Evolutionary conservation across 2,113 vertebrate genomes (phyloP).

Genomic region (Lophochroa leadbeateri): DNA sequence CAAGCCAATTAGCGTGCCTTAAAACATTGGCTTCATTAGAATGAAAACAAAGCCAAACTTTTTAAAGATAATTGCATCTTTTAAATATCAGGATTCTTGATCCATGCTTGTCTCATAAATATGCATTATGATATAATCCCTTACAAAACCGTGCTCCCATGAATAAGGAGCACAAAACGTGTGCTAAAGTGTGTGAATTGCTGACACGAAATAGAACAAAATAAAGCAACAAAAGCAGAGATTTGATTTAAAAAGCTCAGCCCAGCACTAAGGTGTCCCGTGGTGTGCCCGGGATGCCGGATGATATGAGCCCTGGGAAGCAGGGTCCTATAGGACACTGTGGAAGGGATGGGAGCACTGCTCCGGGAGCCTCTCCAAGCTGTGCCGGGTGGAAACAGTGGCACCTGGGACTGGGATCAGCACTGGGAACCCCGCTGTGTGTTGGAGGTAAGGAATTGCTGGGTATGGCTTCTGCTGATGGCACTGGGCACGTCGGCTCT

Average conservation of each 20-base stretch:
- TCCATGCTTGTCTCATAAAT: constrained; percentile 71
- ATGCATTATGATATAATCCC: constrained; percentile 65
- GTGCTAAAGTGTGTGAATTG: not conserved
- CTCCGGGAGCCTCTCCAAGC: fast-evolving
- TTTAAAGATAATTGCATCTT: constrained; percentile 76
- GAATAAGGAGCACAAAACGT: constrained; percentile 31
- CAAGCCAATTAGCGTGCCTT: constrained; percentile 76
- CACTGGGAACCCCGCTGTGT: not conserved
- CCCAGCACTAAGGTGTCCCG: too few species aligned
- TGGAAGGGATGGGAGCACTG: not conserved
- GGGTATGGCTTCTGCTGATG: not conserved
- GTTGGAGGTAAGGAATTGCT: not conserved
- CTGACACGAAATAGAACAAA: not conserved
- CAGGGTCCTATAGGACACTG: fast-evolving
- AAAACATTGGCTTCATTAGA: constrained; percentile 71
- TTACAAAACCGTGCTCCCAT: not conserved
- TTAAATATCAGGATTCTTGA: constrained; percentile 67
- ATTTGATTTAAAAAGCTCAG: not conserved
- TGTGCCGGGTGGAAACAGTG: fast-evolving
- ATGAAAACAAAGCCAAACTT: constrained; percentile 74
- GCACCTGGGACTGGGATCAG: fast-evolving
- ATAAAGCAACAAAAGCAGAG: not conserved
- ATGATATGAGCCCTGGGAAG: fast-evolving
- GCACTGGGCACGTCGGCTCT: fast-evolving
- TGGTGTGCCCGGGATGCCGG: not conserved